A percentile compares a stretch with the other conserved stretches of the same genome.
phyloP scores from a whole-genome alignment of 2,888 invertebrate species.

The Lasioglossum leucozonium region DNA sequence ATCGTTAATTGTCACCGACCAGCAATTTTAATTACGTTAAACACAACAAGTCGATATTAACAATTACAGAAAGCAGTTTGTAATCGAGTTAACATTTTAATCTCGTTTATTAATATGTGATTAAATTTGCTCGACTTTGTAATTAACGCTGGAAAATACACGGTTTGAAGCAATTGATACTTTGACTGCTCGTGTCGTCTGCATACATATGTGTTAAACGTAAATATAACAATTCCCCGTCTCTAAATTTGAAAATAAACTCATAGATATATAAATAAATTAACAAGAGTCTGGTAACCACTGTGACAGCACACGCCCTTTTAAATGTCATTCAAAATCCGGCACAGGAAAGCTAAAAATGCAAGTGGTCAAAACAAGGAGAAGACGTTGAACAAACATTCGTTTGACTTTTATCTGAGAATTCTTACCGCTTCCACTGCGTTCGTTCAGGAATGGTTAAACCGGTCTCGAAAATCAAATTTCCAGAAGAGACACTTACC shows the following conservation, averaged over 20 bases:
- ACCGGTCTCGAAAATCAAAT: neutral
- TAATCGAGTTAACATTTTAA: neutral
- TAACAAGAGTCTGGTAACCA: too few species aligned
- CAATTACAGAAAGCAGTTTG: neutral
- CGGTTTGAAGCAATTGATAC: neutral
- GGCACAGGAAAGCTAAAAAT: too few species aligned
- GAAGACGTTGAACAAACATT: neutral
- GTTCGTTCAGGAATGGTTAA: neutral
- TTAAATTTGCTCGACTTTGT: neutral
- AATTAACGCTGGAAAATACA: neutral
- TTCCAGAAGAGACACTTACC: neutral
- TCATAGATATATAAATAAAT: too few species aligned
- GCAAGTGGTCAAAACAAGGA: too few species aligned
- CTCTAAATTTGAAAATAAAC: neutral
- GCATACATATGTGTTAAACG: neutral
- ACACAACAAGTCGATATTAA: neutral
- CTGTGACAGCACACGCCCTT: too few species aligned
- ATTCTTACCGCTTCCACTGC: neutral
- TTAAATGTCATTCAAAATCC: too few species aligned
- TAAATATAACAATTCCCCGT: neutral
- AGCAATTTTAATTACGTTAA: neutral
- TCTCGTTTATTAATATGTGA: conserved; percentile 1
- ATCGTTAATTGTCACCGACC: neutral
- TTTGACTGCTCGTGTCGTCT: neutral
- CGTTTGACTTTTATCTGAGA: neutral